Evolutionary conservation across 2,797 vertebrate genomes (phyloP).

Genomic region (Saxicola maurus): DNA sequence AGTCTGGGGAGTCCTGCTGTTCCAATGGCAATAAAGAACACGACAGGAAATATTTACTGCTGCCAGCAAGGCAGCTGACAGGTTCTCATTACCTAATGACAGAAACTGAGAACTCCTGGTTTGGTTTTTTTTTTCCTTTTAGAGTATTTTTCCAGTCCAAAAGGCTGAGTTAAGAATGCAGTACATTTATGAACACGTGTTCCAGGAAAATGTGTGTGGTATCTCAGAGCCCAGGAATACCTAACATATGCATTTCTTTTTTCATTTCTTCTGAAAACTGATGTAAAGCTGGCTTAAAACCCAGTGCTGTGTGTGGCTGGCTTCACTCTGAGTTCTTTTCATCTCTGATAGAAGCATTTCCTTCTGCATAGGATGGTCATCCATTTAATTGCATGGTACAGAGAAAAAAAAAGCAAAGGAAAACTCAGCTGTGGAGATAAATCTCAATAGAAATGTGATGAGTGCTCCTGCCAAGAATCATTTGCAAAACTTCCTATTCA

Average conservation of each 20-base stretch:
- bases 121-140: neutral
- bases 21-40: neutral
- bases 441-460: conserved; percentile 38
- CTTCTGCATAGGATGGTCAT: conserved; percentile 32
- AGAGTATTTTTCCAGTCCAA: neutral
- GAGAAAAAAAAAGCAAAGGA: neutral
- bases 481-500: conserved; percentile 53
- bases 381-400: conserved; percentile 33
- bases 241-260: neutral
- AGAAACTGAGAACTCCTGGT: neutral
- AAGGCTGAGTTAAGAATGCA: neutral
- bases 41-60: neutral
- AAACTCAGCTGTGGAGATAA: conserved; percentile 43
- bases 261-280: neutral
- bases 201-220: neutral
- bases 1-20: neutral
- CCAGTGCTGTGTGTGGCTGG: neutral
- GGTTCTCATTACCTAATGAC: neutral
- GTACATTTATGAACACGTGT: neutral
- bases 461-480: conserved; percentile 44
- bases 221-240: neutral
- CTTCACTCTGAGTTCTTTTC: conserved; percentile 25
- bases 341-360: conserved; percentile 39
- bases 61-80: neutral
- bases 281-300: conserved; percentile 24